Conservation (phyloP, 37 sponge, comb jelly and placozoan genomes). For the Agelas oroides region DNA sequence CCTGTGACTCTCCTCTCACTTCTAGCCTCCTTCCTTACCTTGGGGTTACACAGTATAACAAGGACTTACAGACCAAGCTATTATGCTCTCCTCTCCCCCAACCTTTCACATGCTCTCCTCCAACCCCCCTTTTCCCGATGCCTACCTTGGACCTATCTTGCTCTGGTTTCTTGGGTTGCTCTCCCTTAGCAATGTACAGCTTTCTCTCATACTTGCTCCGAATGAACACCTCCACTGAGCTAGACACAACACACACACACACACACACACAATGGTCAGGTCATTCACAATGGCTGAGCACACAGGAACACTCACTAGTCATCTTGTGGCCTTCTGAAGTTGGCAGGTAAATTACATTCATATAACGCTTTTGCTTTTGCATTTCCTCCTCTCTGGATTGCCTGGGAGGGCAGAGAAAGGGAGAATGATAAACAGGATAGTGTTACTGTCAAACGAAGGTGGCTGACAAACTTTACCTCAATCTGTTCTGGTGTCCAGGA, state of each 20-base stretch:
- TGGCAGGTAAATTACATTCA: slow-evolving; percentile 80
- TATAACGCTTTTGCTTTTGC: slow-evolving; percentile 72
- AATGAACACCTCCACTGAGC: slow-evolving; percentile 93
- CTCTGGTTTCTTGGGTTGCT: no score
- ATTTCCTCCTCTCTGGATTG: slow-evolving; percentile 89
- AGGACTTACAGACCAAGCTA: no score
- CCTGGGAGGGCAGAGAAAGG: slow-evolving; percentile 29
- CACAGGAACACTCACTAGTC: slow-evolving; percentile 74
- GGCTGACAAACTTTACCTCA: no score
- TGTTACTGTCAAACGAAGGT: no score
- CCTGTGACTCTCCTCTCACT: no score
- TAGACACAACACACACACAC: slow-evolving; percentile 31
- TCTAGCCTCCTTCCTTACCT: no score
- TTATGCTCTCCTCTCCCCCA: no score
- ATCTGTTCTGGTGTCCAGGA: slow-evolving; percentile 98
- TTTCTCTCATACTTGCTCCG: slow-evolving; percentile 89
- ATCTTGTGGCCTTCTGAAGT: slow-evolving; percentile 84
- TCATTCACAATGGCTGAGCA: neutral
- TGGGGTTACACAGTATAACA: no score
- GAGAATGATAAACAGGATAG: no score
- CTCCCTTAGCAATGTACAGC: slow-evolving; percentile 45
- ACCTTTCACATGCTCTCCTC: no score
- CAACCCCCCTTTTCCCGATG: no score
- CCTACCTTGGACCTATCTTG: no score
- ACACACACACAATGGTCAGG: neutral